Conservation (phyloP, 37 sponge, comb jelly and placozoan species). For the Tethya wilhelma region DNA sequence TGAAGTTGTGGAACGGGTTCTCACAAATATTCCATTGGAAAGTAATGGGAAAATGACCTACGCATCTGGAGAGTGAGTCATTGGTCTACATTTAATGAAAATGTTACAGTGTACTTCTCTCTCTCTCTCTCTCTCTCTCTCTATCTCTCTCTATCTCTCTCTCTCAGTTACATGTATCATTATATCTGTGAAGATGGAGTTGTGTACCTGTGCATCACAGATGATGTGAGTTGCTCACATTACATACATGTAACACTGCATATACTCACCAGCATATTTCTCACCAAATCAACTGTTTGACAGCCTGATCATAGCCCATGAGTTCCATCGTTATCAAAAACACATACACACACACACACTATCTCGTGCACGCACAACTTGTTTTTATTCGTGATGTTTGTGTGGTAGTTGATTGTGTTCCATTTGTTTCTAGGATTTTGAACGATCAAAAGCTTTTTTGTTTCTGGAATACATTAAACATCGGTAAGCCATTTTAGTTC, state of each 20-base stretch:
- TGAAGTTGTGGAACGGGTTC: constrained; percentile 67
- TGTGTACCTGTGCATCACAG: constrained; percentile 84
- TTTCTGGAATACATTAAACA: constrained; percentile 66
- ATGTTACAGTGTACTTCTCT: neutral
- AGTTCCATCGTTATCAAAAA: too few species aligned
- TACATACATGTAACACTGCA: neutral
- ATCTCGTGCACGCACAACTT: too few species aligned
- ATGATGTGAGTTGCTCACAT: constrained; percentile 67
- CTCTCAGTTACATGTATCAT: constrained; percentile 81
- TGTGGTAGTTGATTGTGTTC: too few species aligned
- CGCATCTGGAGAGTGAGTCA: constrained; percentile 64
- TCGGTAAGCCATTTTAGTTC: constrained; percentile 21
- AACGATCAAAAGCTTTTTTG: constrained; percentile 82
- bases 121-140: neutral
- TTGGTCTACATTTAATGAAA: too few species aligned
- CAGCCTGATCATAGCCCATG: too few species aligned
- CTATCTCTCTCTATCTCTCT: neutral
- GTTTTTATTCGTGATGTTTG: too few species aligned
- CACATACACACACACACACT: neutral
- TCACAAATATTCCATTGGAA: constrained; percentile 16
- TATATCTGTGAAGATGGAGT: constrained; percentile 72
- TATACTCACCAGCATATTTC: too few species aligned
- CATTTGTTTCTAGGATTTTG: constrained; percentile 71
- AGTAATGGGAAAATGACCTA: constrained; percentile 46
- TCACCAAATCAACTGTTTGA: too few species aligned